phyloP scores from a whole-genome alignment of 2,113 vertebrate genomes.

The Colius striatus region DNA sequence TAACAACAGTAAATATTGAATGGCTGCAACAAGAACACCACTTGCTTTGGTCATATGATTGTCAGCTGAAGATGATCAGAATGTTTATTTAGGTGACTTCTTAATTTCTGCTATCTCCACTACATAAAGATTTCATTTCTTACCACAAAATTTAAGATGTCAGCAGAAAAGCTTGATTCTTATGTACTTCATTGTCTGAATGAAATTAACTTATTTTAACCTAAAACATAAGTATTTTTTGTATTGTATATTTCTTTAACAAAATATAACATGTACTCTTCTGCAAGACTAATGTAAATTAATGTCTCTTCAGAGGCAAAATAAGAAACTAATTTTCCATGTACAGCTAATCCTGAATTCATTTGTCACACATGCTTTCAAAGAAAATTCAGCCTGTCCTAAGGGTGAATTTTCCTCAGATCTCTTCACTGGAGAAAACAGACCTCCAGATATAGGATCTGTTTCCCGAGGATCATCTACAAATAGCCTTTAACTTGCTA shows the following conservation, averaged over 20 bases:
- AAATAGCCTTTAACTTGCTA: not conserved
- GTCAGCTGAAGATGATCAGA: conserved; percentile 10
- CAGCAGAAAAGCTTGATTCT: not conserved
- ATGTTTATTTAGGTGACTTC: not conserved
- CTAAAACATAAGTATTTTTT: not conserved
- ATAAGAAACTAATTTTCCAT: not conserved
- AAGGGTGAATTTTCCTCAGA: not conserved
- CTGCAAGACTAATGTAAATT: not conserved
- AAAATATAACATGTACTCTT: not conserved
- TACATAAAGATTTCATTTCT: not conserved
- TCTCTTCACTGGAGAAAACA: not conserved
- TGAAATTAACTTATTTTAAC: not conserved
- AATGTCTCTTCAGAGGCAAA: not conserved
- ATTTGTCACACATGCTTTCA: not conserved
- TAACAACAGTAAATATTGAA: not conserved
- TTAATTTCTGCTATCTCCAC: not conserved
- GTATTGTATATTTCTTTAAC: not conserved
- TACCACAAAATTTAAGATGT: not conserved
- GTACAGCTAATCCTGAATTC: not conserved
- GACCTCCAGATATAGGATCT: not conserved
- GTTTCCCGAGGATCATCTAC: not conserved
- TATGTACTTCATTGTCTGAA: not conserved
- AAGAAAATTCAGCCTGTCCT: not conserved
- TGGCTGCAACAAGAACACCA: not conserved
- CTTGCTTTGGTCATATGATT: not conserved